Percentiles rank a stretch among this genome's conserved stretches.
These are phyloP conservation scores for Spilosoma lubricipeda DNA, from an alignment of 2,888 invertebrate species.

Conservation along the genomic window DNA sequence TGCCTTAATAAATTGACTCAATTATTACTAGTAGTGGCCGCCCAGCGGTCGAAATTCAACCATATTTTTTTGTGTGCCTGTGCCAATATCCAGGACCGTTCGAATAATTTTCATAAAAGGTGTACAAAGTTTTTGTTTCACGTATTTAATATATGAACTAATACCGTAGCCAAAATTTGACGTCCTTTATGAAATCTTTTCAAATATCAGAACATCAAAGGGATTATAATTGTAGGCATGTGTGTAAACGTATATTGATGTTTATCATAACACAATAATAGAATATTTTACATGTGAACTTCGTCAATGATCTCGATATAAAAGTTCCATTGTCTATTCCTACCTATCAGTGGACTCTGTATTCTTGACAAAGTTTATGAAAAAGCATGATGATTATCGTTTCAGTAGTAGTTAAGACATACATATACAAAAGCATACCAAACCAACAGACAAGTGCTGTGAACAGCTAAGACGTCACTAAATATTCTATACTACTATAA, in stretches of 20 bases:
- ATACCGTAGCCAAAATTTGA: not conserved
- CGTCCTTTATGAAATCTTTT: not conserved
- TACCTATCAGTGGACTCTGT: not conserved
- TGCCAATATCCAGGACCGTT: too few relatives aligned
- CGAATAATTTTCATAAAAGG: too few relatives aligned
- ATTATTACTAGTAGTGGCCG: not conserved
- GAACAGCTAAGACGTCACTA: not conserved
- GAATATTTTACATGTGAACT: not conserved
- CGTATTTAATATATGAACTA: too few relatives aligned
- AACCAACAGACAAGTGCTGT: too few relatives aligned
- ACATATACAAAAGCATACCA: too few relatives aligned
- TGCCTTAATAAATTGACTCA: not conserved
- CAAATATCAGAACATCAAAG: not conserved
- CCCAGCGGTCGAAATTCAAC: too few relatives aligned
- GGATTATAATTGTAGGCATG: not conserved
- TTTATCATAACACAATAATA: not conserved
- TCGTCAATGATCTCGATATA: not conserved
- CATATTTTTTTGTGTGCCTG: too few relatives aligned
- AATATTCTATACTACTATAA: too few relatives aligned
- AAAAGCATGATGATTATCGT: not conserved
- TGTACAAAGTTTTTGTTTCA: too few relatives aligned
- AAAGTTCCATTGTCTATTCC: not conserved
- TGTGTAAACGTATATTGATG: not conserved
- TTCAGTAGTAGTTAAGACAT: too few relatives aligned
- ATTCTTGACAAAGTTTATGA: not conserved